Conservation (phyloP, 2,113 vertebrate genomes). For the Abramis brama region DNA sequence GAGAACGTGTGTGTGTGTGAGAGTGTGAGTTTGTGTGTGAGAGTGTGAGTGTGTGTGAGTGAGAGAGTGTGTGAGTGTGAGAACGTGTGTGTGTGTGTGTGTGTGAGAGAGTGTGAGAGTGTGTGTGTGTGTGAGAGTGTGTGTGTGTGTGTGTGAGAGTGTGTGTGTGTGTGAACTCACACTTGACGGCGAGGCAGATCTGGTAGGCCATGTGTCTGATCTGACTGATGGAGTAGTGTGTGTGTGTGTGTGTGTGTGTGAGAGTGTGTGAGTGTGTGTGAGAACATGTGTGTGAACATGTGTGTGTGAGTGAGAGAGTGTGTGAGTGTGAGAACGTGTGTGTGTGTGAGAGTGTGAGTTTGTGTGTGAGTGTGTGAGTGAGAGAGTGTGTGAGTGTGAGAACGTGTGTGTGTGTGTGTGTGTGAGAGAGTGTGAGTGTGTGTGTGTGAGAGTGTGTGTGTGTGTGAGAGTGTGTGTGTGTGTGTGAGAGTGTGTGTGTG, state of each 20-base stretch:
- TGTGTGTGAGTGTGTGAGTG: neutral
- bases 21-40: slow-evolving; percentile 58
- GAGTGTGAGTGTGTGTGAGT: neutral
- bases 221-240: slow-evolving; percentile 87
- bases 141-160: slow-evolving; percentile 53
- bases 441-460: neutral
- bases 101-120: slow-evolving; percentile 55
- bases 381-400: slow-evolving; percentile 61
- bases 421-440: slow-evolving; percentile 50
- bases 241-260: neutral
- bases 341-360: slow-evolving; percentile 50
- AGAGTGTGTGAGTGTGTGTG: slow-evolving; percentile 57
- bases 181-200: slow-evolving; percentile 93
- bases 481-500: neutral
- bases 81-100: neutral
- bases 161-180: slow-evolving; percentile 75
- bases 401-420: neutral
- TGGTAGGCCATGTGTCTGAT: slow-evolving; percentile 95
- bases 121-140: neutral
- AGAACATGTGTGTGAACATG: neutral
- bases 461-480: slow-evolving; percentile 57
- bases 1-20: neutral
- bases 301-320: neutral
- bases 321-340: slow-evolving; percentile 52
- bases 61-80: too few species aligned